Base-by-base conservation (phyloP, 1,140 invertebrate genomes). In the Anastatus disparis region DNA sequence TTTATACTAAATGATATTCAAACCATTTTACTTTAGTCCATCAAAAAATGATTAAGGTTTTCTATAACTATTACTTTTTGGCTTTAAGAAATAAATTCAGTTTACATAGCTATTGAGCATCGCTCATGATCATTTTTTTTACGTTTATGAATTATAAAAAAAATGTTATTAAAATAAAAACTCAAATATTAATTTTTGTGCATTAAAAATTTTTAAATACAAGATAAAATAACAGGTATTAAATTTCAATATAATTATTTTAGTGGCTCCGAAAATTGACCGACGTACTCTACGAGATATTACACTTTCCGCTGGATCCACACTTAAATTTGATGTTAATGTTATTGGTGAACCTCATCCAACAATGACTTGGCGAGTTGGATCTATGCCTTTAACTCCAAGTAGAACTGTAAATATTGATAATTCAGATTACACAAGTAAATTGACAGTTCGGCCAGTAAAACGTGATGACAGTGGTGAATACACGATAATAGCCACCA, bases 221-320 rank as follows among this genome's bases (percentile, higher is more conserved):
- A 35, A 35, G 4, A 35, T 17, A 26, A 17, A 6, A 52, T 17
- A 46, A 15, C 15, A 8, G 15, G 13, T 46, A 46, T 46, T n/a
- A n/a, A 46, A 46, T 35, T 6, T 4, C 10, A 35, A 35, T 35
- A 6, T 35, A 35, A 6, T 12, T 58, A 72, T 83, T 82, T 75
- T 80, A 93, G 91, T 98, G 82, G 93, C 95, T 66, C 97, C 98
- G 31, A 96, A 95, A 86, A 99, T 99, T 86, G 96, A 98, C 82
- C 89, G 96, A 53, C 90, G 94, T 65, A 95, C 96, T 79, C 86
- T 98, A 10, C 90, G 93, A 44, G 94, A 97, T 79, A 87, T 98
- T 31, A 95, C 92, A 0, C 84, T 98, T 46, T 96, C 95, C n/a
- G 93, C 94, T 66, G 96, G 96, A 31, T 92, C 95, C 6, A 90